Conservation (phyloP, 2,888 invertebrate genomes). For the Agonopterix subpropinquella region DNA sequence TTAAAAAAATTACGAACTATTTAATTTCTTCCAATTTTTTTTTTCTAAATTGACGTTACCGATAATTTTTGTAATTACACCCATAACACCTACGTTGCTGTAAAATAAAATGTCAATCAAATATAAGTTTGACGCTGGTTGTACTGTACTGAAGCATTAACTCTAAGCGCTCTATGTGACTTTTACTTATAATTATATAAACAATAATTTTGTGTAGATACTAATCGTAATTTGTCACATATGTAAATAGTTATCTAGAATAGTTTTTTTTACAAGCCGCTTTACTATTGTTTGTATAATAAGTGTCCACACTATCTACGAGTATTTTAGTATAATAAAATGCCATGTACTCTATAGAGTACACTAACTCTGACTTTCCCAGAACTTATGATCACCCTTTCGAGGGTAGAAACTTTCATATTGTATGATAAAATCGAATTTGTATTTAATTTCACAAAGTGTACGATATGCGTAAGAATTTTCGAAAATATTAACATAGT, state of each 20-base stretch:
- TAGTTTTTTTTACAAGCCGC: slow-evolving; percentile 56
- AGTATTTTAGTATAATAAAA: slow-evolving; percentile 23
- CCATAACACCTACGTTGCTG: no score
- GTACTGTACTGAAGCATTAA: no score
- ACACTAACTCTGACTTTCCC: not conserved
- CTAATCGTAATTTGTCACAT: slow-evolving; percentile 45
- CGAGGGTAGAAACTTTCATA: not conserved
- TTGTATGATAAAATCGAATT: slow-evolving; percentile 35
- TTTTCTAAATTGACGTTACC: no score
- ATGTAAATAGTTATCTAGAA: slow-evolving; percentile 57
- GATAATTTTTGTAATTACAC: no score
- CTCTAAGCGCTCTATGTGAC: not conserved
- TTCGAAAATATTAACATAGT: slow-evolving; percentile 4
- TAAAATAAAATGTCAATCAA: no score
- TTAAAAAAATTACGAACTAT: no score
- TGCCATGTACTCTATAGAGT: slow-evolving; percentile 5
- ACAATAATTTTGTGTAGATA: slow-evolving; percentile 8
- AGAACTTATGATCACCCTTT: not conserved
- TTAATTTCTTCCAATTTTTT: no score
- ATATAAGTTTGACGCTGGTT: no score
- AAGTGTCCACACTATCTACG: not conserved
- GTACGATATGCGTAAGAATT: slow-evolving; percentile 45
- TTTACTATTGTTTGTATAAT: slow-evolving; percentile 26
- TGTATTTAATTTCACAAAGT: slow-evolving; percentile 42
- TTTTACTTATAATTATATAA: not conserved